Conservation (phyloP, 1,140 invertebrate genomes). For the Drosophila albomicans region DNA sequence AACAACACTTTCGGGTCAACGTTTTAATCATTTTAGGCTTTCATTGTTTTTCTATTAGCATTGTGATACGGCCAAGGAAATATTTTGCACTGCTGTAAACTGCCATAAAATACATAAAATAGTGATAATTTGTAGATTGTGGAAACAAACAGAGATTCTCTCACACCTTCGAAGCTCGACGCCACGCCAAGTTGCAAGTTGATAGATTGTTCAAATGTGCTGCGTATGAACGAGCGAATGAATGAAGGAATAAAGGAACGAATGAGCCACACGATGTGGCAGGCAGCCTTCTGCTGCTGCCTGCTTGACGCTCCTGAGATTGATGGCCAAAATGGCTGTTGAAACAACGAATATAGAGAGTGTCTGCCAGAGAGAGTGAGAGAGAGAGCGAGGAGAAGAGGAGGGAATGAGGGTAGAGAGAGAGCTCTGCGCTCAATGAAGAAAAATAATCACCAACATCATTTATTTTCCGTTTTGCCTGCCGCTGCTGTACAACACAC, state of each 20-base stretch:
- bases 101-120: not conserved
- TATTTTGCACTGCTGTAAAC: not conserved
- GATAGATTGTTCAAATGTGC: slow-evolving; percentile 75
- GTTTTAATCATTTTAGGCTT: too few relatives aligned
- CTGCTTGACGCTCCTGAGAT: slow-evolving; percentile 59
- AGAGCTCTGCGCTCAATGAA: slow-evolving; percentile 67
- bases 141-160: slow-evolving; percentile 17
- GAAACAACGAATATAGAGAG: slow-evolving; percentile 58
- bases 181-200: slow-evolving; percentile 29
- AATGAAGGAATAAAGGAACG: slow-evolving; percentile 29
- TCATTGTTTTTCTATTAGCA: not conserved
- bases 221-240: slow-evolving; percentile 62
- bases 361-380: slow-evolving; percentile 2
- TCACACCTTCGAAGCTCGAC: slow-evolving; percentile 9
- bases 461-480: slow-evolving; percentile 83
- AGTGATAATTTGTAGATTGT: slow-evolving; percentile 19
- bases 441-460: slow-evolving; percentile 83
- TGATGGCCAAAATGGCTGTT: slow-evolving; percentile 79
- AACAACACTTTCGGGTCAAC: too few relatives aligned
- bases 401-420: not conserved
- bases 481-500: slow-evolving; percentile 74
- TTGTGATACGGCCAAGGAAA: too few relatives aligned
- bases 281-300: slow-evolving; percentile 61
- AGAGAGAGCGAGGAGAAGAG: not conserved
- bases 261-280: slow-evolving; percentile 26